Conservation (phyloP, 2,888 invertebrate species). For the Diarsia mendica region DNA sequence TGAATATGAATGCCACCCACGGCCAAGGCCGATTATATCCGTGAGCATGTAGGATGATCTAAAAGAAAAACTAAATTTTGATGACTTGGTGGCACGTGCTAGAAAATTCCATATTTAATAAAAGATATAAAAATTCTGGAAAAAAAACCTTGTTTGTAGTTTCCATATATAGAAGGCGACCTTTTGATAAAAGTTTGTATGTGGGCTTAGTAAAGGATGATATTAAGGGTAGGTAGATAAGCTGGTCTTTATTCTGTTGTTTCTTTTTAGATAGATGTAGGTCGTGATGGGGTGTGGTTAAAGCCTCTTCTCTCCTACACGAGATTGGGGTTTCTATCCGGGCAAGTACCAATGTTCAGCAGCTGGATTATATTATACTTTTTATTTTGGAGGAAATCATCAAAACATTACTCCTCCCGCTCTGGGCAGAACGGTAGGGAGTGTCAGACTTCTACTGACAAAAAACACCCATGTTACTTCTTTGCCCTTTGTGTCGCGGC, state of each 20-base stretch:
- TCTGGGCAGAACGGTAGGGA: too few relatives aligned
- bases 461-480: too few relatives aligned
- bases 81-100: background rate
- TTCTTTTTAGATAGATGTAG: background rate
- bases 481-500: too few relatives aligned
- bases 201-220: background rate
- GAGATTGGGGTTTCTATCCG: too few relatives aligned
- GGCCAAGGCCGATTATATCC: background rate
- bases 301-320: background rate
- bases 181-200: background rate
- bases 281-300: background rate
- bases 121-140: background rate
- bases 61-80: background rate
- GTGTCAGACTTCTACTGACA: too few relatives aligned
- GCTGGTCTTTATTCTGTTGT: background rate
- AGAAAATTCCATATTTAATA: background rate
- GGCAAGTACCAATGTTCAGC: background rate
- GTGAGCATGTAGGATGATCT: background rate
- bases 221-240: background rate
- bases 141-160: background rate
- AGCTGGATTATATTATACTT: background rate
- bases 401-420: too few relatives aligned
- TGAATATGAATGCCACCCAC: slow-evolving; percentile 1
- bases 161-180: background rate
- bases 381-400: too few relatives aligned